Evolutionary conservation across 2,113 vertebrate genomes (phyloP).

Genomic region (Marmota flaviventris): DNA sequence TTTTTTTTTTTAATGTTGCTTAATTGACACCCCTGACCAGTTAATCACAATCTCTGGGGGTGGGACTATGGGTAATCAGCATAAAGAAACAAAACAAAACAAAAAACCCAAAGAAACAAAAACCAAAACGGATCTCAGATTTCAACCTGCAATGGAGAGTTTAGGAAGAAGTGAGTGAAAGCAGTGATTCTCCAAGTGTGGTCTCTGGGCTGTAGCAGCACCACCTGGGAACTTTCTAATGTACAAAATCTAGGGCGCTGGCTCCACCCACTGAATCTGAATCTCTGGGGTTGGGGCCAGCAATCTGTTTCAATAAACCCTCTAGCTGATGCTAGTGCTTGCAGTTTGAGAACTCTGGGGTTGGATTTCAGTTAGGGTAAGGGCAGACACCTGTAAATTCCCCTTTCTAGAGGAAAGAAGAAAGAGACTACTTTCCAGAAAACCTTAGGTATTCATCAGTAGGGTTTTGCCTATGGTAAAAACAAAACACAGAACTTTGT

Average conservation of each 20-base stretch:
- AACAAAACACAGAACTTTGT: background rate
- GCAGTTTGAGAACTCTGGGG: background rate
- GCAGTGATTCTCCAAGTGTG: background rate
- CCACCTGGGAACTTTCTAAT: background rate
- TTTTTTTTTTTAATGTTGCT: background rate
- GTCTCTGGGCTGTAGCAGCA: background rate
- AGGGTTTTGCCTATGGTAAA: background rate
- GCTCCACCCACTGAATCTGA: background rate
- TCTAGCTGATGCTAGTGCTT: background rate
- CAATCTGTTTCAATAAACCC: background rate
- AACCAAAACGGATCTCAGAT: background rate
- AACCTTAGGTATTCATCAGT: background rate
- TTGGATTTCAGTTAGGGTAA: background rate
- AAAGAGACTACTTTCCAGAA: background rate
- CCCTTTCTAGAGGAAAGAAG: background rate
- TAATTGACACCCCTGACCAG: background rate
- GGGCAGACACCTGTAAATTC: background rate
- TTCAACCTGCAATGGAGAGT: background rate
- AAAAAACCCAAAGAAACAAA: no score
- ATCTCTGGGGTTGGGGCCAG: background rate
- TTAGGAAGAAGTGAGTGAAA: background rate
- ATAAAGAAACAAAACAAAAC: no score
- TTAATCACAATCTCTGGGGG: background rate
- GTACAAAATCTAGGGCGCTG: background rate
- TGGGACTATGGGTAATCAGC: background rate